These are phyloP conservation scores for Nematolebias whitei DNA, from an alignment of 2,113 vertebrate genomes.

Conservation along the genomic window DNA sequence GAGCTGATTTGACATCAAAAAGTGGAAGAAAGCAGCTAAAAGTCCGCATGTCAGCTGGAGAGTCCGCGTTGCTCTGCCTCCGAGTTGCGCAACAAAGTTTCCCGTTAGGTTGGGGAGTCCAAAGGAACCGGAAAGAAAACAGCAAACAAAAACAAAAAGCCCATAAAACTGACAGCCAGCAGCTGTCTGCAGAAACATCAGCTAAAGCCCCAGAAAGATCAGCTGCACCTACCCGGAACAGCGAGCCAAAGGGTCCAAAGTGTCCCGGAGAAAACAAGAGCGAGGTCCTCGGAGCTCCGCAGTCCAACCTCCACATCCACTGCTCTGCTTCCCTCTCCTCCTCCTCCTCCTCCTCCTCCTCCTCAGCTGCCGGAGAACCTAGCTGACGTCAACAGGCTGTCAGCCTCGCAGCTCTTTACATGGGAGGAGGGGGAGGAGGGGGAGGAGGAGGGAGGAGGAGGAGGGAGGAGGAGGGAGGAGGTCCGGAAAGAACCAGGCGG, in stretches of 20 bases:
- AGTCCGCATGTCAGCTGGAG: not conserved
- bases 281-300: slow-evolving; percentile 31
- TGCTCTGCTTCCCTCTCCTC: slow-evolving; percentile 42
- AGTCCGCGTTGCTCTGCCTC: too few relatives aligned
- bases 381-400: slow-evolving; percentile 74
- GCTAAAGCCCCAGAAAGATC: not conserved
- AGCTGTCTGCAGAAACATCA: too few relatives aligned
- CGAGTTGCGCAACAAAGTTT: slow-evolving; percentile 69
- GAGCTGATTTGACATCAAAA: too few relatives aligned
- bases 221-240: slow-evolving; percentile 40
- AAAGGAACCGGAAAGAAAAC: not conserved
- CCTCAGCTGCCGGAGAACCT: slow-evolving; percentile 54
- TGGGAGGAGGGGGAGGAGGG: slow-evolving; percentile 43
- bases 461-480: not conserved
- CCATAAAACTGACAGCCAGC: not conserved
- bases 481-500: slow-evolving; percentile 38
- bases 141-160: not conserved
- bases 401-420: slow-evolving; percentile 42
- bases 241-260: slow-evolving; percentile 27
- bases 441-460: slow-evolving; percentile 34
- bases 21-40: too few relatives aligned
- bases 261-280: slow-evolving; percentile 32
- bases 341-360: slow-evolving; percentile 43
- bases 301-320: slow-evolving; percentile 62
- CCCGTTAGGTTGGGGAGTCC: slow-evolving; percentile 24